phyloP scores from a whole-genome alignment of 2,797 vertebrate species.

The Huso huso region DNA sequence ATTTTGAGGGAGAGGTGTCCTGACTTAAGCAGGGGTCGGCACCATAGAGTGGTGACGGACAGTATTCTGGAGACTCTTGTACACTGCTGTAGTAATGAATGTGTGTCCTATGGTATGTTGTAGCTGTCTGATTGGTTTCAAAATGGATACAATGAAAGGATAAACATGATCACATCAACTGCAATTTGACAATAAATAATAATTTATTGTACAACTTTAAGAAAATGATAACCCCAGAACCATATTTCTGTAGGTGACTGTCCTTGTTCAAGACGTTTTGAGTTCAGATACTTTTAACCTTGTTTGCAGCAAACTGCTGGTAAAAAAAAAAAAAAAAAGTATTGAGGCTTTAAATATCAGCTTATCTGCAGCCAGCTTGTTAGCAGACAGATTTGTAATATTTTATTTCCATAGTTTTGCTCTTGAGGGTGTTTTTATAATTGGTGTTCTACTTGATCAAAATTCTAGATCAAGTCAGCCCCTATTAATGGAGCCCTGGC shows the following conservation, averaged over 20 bases:
- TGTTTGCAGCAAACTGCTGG: background rate
- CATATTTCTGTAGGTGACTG: background rate
- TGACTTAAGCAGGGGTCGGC: too few relatives aligned
- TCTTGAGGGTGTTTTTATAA: background rate
- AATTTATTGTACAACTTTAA: background rate
- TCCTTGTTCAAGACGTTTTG: background rate
- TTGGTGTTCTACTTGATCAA: conserved; percentile 2
- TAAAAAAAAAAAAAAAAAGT: background rate
- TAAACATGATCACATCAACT: too few relatives aligned
- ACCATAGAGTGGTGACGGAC: too few relatives aligned
- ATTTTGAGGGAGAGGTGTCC: too few relatives aligned
- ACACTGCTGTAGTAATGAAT: too few relatives aligned
- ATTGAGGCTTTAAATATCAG: conserved; percentile 1
- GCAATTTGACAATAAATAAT: background rate
- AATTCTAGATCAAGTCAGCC: background rate
- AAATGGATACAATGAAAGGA: too few relatives aligned
- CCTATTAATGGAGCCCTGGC: background rate
- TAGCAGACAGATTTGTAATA: conserved; percentile 1
- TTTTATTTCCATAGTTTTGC: background rate
- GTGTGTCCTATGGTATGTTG: too few relatives aligned
- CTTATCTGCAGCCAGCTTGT: background rate
- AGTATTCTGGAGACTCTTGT: too few relatives aligned
- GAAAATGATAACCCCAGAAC: background rate
- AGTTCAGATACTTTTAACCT: background rate
- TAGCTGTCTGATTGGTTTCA: too few relatives aligned